phyloP scores from a whole-genome alignment of 1,140 invertebrate genomes.

The Hyposmocoma kahamanoa region DNA sequence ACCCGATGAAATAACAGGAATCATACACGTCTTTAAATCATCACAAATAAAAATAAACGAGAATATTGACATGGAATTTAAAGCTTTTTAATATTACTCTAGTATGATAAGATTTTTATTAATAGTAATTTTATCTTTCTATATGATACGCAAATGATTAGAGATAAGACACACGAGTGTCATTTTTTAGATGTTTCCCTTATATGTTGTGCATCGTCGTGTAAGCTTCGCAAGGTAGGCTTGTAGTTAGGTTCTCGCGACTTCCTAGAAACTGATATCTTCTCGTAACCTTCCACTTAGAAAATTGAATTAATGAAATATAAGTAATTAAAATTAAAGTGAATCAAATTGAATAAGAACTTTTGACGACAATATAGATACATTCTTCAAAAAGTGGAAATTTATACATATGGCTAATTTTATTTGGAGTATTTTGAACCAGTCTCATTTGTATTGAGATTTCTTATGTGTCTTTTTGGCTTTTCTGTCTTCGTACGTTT shows the following conservation, averaged over 20 bases:
- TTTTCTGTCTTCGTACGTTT: slow-evolving; percentile 37
- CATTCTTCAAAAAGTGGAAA: slow-evolving; percentile 11
- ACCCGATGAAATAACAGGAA: slow-evolving; percentile 14
- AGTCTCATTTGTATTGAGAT: slow-evolving; percentile 18
- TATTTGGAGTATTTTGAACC: slow-evolving; percentile 11
- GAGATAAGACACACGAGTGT: slow-evolving; percentile 56
- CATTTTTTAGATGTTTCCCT: slow-evolving; percentile 58
- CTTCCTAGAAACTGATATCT: slow-evolving; percentile 68
- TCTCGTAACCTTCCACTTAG: slow-evolving; percentile 66
- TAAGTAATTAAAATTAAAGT: slow-evolving; percentile 55
- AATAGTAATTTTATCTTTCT: slow-evolving; percentile 60
- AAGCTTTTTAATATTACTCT: slow-evolving; percentile 52
- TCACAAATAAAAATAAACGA: slow-evolving; percentile 16
- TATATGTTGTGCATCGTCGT: slow-evolving; percentile 62
- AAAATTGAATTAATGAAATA: slow-evolving; percentile 44
- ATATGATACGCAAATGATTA: slow-evolving; percentile 50
- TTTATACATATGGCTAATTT: slow-evolving; percentile 17
- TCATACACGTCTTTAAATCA: slow-evolving; percentile 2
- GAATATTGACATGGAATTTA: slow-evolving; percentile 40
- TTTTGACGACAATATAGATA: slow-evolving; percentile 41
- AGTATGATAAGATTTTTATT: slow-evolving; percentile 64
- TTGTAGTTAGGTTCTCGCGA: slow-evolving; percentile 67
- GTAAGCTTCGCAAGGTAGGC: slow-evolving; percentile 63
- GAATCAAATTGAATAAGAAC: slow-evolving; percentile 41
- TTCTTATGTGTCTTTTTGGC: slow-evolving; percentile 23